Evolutionary conservation across 2,113 vertebrate genomes (phyloP), one percentile per base, ranked within the genome.

Genomic region (Oryzias curvinotus): DNA sequence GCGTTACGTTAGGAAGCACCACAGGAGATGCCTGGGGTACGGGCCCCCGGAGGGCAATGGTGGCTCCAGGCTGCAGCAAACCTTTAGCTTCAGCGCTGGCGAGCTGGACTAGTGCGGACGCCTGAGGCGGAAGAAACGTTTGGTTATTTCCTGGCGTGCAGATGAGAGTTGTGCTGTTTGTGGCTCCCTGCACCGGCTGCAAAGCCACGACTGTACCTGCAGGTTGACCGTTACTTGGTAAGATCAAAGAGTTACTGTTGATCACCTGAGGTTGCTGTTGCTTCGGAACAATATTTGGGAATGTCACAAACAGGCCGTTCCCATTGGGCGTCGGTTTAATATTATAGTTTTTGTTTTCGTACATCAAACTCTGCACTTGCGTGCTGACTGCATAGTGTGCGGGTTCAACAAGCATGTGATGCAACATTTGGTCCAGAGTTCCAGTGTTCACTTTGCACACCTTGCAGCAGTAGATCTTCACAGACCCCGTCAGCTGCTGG

Each of bases 341-440:
- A 63, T 67, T 91, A 16, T 64, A 77, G 52, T 82, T 78, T 70
- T 85, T 65, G 73, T 91, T 89, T 64, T 97, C 93, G 28, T 90
- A 92, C 82, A 99, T 96, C 62, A 95, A 63, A 30, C 90, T 85
- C 25, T 94, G 89, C 28, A 99, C 92, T 57, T 96, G 95, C 41
- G 92, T 90, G 65, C 93, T 94, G 77, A 98, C 68, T 51, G 94
- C 91, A 77, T 93, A 89, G 84, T 99, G 97, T 8, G 79, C 84
- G 18, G 97, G 95, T 1, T 95, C 93, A 1, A 94, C 93, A 77
- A 98, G 72, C 72, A 99, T 86, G 62, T 99, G 97, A 66, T 95
- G 98, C 73, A 98, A 90, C 72, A 99, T 86, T 50, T 96, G 94
- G 57, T 98, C 96, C 0, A 93, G 90, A 52, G 78, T 95, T 69